Evolutionary conservation across 92 coral and sea anemone species (phyloP).

Genomic region (Montipora capitata): DNA sequence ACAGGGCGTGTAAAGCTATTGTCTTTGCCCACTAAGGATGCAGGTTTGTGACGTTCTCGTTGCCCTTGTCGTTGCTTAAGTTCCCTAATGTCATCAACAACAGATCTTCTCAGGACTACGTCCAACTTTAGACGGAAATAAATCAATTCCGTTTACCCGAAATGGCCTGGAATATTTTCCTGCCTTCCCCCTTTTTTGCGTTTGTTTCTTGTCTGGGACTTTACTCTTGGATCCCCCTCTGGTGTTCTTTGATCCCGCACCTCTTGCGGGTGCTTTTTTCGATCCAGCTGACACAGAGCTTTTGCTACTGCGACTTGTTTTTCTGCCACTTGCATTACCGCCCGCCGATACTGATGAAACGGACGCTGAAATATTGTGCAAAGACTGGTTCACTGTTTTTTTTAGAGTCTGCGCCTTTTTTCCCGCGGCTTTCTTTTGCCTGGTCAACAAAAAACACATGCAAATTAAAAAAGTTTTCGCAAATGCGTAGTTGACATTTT

Average conservation of each 20-base stretch:
- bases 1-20: too few relatives aligned
- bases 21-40: too few relatives aligned
- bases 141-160: background rate
- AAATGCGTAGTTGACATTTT: too few relatives aligned
- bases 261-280: background rate
- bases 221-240: background rate
- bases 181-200: background rate
- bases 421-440: slow-evolving; percentile 26
- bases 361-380: slow-evolving; percentile 3
- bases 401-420: background rate
- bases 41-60: too few relatives aligned
- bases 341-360: background rate
- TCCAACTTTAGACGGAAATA: too few relatives aligned
- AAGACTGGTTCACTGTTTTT: slow-evolving; percentile 5
- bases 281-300: slow-evolving; percentile 7
- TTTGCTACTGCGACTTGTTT: background rate
- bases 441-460: background rate
- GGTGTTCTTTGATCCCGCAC: too few relatives aligned
- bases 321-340: background rate
- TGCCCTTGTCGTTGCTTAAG: too few relatives aligned
- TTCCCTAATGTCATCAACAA: too few relatives aligned
- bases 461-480: too few relatives aligned
- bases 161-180: slow-evolving; percentile 13
- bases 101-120: too few relatives aligned
- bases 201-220: background rate